Evolutionary conservation across 2,113 vertebrate genomes (phyloP).

Genomic region (Leiothrix lutea): DNA sequence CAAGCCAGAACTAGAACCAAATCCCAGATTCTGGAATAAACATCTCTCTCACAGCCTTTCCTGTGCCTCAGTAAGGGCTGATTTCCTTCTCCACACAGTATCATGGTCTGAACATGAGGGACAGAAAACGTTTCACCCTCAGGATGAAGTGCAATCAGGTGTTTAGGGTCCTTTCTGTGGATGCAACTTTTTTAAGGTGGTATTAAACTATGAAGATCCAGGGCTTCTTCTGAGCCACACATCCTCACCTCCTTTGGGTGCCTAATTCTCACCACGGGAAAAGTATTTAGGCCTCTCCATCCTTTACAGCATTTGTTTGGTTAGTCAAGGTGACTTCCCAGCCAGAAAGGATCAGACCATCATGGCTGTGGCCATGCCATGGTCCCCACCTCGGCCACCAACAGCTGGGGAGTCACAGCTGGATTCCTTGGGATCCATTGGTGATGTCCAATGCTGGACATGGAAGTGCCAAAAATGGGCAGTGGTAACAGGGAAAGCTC

Average conservation of each 20-base stretch:
- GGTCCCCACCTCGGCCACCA: not conserved
- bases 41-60: not conserved
- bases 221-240: not conserved
- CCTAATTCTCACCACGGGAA: not conserved
- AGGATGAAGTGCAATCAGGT: not conserved
- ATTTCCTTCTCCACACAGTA: not conserved
- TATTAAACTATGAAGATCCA: not conserved
- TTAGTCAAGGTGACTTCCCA: not conserved
- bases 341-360: not conserved
- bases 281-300: not conserved
- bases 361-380: not conserved
- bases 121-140: not conserved
- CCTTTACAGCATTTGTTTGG: not conserved
- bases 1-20: not conserved
- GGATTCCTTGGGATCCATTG: accelerated
- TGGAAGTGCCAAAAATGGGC: not conserved
- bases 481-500: not conserved
- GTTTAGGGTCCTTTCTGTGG: not conserved
- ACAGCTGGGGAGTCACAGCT: not conserved
- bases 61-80: not conserved
- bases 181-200: not conserved
- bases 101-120: not conserved
- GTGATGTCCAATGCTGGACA: not conserved
- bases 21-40: not conserved
- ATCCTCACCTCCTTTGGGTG: not conserved